phyloP scores from a whole-genome alignment of 2,888 invertebrate genomes.

The Rhamphomyia laevipes region DNA sequence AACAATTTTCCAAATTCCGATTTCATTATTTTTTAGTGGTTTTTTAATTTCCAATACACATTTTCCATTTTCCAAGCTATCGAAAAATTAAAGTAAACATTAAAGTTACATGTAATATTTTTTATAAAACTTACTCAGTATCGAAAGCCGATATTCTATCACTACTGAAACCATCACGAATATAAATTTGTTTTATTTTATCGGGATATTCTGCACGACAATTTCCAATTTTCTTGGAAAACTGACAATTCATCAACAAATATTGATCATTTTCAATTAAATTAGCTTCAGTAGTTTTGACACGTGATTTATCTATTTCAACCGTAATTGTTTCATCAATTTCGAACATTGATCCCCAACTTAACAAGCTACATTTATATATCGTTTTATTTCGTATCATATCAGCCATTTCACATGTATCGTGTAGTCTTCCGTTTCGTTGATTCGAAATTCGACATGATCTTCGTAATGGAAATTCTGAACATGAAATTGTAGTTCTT shows the following conservation, averaged over 20 bases:
- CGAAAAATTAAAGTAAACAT: background rate
- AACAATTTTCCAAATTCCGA: conserved; percentile 8
- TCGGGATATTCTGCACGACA: conserved; percentile 22
- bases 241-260: conserved; percentile 18
- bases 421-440: conserved; percentile 13
- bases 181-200: conserved; percentile 16
- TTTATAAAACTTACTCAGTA: conserved; percentile 18
- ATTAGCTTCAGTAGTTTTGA: conserved; percentile 13
- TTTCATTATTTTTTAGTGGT: conserved; percentile 16
- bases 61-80: conserved; percentile 1
- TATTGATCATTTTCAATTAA: conserved; percentile 12
- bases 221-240: conserved; percentile 10
- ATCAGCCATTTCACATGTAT: conserved; percentile 18
- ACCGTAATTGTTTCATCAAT: conserved; percentile 20
- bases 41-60: conserved; percentile 22
- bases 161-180: conserved; percentile 20
- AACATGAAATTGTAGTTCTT: conserved; percentile 16
- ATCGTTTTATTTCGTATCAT: conserved; percentile 17
- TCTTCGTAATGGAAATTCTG: conserved; percentile 6
- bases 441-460: conserved; percentile 19
- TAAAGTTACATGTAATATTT: background rate
- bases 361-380: conserved; percentile 19
- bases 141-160: conserved; percentile 20
- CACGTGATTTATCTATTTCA: conserved; percentile 3
- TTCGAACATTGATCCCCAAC: conserved; percentile 20